A percentile compares a stretch with the other conserved stretches of the same genome.
phyloP scores from a whole-genome alignment of 1,140 invertebrate species.

The Spodoptera frugiperda region DNA sequence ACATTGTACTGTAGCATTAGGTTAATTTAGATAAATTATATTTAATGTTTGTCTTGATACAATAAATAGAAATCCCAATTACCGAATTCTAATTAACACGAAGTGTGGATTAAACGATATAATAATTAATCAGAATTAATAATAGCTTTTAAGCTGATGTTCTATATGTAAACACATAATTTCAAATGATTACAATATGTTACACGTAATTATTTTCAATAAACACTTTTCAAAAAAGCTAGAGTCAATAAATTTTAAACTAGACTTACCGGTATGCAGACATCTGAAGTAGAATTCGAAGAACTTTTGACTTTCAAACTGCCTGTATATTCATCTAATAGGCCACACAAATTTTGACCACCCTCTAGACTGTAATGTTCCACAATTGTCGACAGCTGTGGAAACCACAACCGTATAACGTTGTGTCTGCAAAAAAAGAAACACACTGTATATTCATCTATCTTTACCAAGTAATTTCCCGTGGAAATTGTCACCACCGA shows the following conservation, averaged over 20 bases:
- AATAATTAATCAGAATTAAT: neutral
- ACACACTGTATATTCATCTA: neutral
- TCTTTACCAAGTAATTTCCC: neutral
- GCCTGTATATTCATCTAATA: slow-evolving; percentile 70
- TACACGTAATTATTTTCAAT: no score
- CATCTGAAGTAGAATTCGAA: slow-evolving; percentile 46
- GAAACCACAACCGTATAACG: slow-evolving; percentile 75
- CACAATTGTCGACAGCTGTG: slow-evolving; percentile 75
- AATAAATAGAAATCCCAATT: neutral
- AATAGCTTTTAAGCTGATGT: no score
- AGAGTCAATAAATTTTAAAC: neutral
- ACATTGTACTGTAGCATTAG: no score
- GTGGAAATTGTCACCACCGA: slow-evolving; percentile 9
- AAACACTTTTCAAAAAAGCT: no score
- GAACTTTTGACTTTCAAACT: slow-evolving; percentile 58
- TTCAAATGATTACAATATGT: no score
- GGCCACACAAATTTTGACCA: slow-evolving; percentile 65
- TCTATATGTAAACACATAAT: no score
- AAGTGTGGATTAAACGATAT: neutral
- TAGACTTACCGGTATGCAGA: slow-evolving; percentile 72
- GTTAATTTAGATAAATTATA: no score
- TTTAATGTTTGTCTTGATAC: no score
- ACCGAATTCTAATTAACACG: neutral
- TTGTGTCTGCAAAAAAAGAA: slow-evolving; percentile 67
- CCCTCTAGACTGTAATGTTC: slow-evolving; percentile 65